Conservation (phyloP, 1,140 invertebrate species). For the Rhizoglyphus robini region DNA sequence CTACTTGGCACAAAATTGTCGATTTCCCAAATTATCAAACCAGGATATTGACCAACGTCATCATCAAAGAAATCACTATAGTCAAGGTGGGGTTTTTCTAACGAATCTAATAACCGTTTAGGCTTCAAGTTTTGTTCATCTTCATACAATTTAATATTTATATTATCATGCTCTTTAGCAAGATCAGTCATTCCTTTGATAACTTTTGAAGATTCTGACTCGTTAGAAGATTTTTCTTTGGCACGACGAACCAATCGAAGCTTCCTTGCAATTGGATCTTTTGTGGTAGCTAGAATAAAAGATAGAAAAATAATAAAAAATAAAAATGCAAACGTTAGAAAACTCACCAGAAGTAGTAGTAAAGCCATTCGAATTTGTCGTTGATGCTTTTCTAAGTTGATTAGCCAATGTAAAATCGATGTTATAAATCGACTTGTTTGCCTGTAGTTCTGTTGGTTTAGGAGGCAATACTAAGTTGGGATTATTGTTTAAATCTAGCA, state of each 20-base stretch:
- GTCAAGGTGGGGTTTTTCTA: conserved; percentile 90
- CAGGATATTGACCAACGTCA: conserved; percentile 79
- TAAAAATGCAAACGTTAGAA: not conserved
- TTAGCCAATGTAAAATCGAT: conserved; percentile 96
- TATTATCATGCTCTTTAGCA: conserved; percentile 68
- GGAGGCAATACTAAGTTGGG: conserved; percentile 94
- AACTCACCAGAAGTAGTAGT: not conserved
- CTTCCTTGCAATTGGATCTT: conserved; percentile 86
- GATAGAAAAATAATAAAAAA: not conserved
- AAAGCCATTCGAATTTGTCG: conserved; percentile 47
- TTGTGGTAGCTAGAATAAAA: conserved; percentile 35
- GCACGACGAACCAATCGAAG: conserved; percentile 57
- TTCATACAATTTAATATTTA: conserved; percentile 22
- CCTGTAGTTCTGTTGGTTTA: conserved; percentile 56
- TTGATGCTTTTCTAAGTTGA: conserved; percentile 80
- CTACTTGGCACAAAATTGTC: conserved; percentile 92
- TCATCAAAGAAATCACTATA: conserved; percentile 99
- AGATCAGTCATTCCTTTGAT: conserved; percentile 96
- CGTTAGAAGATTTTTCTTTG: conserved; percentile 33
- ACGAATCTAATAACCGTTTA: conserved; percentile 70
- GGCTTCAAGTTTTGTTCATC: conserved; percentile 29
- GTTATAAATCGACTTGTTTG: conserved; percentile 90
- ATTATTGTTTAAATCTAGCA: conserved; percentile 80
- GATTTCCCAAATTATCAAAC: conserved; percentile 68
- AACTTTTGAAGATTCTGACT: conserved; percentile 86